Percentiles rank a stretch among this genome's conserved stretches.
phyloP scores from a whole-genome alignment of 2,797 vertebrate genomes.

The Liasis olivaceus region DNA sequence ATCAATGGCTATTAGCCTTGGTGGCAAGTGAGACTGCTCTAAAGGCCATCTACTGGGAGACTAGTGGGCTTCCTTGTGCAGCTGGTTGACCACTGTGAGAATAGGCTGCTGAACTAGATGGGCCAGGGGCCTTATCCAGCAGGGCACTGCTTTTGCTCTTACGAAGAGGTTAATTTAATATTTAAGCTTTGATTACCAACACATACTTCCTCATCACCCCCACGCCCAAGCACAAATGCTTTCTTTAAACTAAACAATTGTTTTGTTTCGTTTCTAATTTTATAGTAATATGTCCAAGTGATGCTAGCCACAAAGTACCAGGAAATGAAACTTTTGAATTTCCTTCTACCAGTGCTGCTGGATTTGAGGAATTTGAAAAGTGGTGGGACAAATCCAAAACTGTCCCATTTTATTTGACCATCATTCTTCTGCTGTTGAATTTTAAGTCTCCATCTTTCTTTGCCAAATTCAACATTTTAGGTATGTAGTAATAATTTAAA shows the following conservation, averaged over 20 bases:
- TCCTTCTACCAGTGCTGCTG: constrained; percentile 65
- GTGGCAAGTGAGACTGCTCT: not conserved
- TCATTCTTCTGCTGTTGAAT: constrained; percentile 89
- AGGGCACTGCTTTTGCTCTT: not conserved
- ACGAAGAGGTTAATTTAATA: not conserved
- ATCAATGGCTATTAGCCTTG: not conserved
- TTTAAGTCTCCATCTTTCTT: constrained; percentile 98
- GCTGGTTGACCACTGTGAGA: not conserved
- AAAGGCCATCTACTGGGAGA: not conserved
- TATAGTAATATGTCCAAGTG: constrained; percentile 88
- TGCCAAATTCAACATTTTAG: constrained; percentile 92
- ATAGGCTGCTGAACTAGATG: not conserved
- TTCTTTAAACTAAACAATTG: constrained; percentile 5
- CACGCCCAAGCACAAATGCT: not conserved
- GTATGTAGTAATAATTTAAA: constrained; percentile 72
- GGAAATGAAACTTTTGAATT: constrained; percentile 63
- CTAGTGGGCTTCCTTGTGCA: not conserved
- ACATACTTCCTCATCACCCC: not conserved
- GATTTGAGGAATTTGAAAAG: constrained; percentile 69
- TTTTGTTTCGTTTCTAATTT: constrained; percentile 44
- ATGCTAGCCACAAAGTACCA: constrained; percentile 50
- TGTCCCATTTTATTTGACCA: constrained; percentile 88
- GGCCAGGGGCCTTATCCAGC: not conserved
- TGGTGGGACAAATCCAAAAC: constrained; percentile 93
- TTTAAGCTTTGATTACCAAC: not conserved